These are phyloP conservation scores for Odontamblyopus rebecca DNA, from an alignment of 2,797 vertebrate genomes.

Conservation along the genomic window DNA sequence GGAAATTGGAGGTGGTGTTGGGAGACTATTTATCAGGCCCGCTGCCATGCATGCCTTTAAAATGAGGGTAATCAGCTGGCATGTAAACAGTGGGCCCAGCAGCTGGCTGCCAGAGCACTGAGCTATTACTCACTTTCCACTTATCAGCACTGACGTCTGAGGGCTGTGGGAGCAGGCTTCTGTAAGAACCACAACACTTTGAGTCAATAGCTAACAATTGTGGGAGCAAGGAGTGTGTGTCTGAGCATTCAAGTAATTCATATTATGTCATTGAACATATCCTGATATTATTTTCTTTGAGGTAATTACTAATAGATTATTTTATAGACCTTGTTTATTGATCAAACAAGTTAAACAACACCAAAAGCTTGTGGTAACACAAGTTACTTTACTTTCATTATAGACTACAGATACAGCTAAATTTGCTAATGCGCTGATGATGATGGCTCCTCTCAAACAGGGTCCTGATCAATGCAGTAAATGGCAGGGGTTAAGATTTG, in stretches of 20 bases:
- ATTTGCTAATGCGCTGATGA: constrained; percentile 4
- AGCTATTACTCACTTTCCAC: constrained; percentile 86
- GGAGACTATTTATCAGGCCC: constrained; percentile 78
- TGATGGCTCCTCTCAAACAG: constrained; percentile 26
- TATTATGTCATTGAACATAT: constrained; percentile 14
- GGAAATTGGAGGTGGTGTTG: constrained; percentile 51
- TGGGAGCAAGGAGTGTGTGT: constrained; percentile 9
- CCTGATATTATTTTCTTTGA: neutral
- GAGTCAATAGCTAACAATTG: constrained; percentile 30
- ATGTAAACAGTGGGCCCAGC: constrained; percentile 87
- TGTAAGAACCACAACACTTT: constrained; percentile 18
- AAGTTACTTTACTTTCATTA: neutral
- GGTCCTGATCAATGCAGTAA: constrained; percentile 64
- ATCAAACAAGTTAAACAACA: neutral
- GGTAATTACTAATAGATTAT: neutral
- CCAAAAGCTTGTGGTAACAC: neutral
- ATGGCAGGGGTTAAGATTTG: constrained; percentile 55
- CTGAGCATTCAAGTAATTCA: constrained; percentile 1
- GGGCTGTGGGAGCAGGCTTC: constrained; percentile 33
- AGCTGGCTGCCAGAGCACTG: constrained; percentile 84
- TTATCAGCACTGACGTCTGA: constrained; percentile 72
- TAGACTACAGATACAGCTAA: neutral
- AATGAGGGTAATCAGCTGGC: constrained; percentile 92
- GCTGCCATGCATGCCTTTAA: constrained; percentile 79
- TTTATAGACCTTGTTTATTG: neutral